Conservation (phyloP, 1,140 invertebrate species). For the Zophobas atratus region DNA sequence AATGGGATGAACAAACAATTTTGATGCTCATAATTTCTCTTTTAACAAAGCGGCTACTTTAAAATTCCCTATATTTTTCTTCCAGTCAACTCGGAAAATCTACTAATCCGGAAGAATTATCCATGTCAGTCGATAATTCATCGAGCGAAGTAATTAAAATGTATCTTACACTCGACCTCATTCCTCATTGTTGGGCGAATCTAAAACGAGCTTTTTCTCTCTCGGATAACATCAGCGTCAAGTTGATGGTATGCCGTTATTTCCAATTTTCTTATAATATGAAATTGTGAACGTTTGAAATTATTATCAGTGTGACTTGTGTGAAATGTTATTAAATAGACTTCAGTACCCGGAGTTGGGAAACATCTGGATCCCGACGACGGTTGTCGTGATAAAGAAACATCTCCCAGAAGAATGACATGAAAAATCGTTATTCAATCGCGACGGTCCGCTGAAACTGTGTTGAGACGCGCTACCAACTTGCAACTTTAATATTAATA, state of each 20-base stretch:
- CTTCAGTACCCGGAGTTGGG: constrained; percentile 46
- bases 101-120: constrained; percentile 26
- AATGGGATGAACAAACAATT: too few species aligned
- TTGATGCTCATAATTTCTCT: too few species aligned
- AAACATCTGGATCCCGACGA: constrained; percentile 47
- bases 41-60: too few species aligned
- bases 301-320: constrained; percentile 48
- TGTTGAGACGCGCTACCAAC: constrained; percentile 26
- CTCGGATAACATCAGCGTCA: constrained; percentile 34
- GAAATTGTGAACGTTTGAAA: constrained; percentile 50
- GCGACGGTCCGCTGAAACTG: constrained; percentile 34
- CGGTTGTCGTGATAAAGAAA: constrained; percentile 51
- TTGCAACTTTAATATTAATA: constrained; percentile 43
- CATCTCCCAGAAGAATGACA: constrained; percentile 53
- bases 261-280: constrained; percentile 46
- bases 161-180: constrained; percentile 40
- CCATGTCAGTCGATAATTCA: constrained; percentile 31
- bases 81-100: too few species aligned
- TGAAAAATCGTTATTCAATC: constrained; percentile 56
- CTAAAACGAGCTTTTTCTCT: constrained; percentile 31
- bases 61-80: too few species aligned
- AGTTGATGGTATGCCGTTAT: constrained; percentile 33
- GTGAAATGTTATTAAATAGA: constrained; percentile 54
- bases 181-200: constrained; percentile 37
- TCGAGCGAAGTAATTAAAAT: constrained; percentile 36